Evolutionary conservation across 1,140 invertebrate genomes (phyloP), one percentile per base, ranked within the genome.

Genomic region (Brachionus koreanus): DNA sequence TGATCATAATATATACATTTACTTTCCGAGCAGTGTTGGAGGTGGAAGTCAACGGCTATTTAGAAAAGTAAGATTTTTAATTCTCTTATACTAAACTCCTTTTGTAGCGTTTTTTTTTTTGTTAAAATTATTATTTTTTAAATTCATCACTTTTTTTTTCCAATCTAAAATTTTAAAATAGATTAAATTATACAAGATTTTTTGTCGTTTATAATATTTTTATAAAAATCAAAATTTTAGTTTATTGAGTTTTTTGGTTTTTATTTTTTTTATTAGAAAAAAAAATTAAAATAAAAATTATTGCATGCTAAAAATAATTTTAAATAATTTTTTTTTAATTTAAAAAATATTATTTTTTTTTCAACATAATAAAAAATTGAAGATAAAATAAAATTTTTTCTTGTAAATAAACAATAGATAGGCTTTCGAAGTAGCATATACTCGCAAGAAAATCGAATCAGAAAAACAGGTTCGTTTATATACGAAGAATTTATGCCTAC

Each of bases 401-500:
- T 29, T 29, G 29, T 29, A 2, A 29, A 2, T 3, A 29, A 29
- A 29, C 29, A 29, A 12, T 39, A 69, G 65, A 98, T 99, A 88
- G 97, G 96, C 72, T 97, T 95, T 87, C 91, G 97, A 69, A 98
- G 96, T 87, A 98, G 95, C 88, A 96, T 98, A 49, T 99, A 99
- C 88, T 98, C 95, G 1, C 94, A 95, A 9, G 95, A 98, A 88
- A 98, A 95, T 63, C 91, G 95, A 84, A 95, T 99, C 13, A 91
- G 98, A 35, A 97, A 96, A 89, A 95, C 94, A 19, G 97, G 98
- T 16, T 98, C 96, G 9, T 99, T 95, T 89, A 98, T 99, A 86
- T 99, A 99, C 88, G 98, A 99, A 92, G 97, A 99, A 89, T 99
- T 99, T 88, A 99, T 99, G 96, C 97, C 97, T 1, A 99, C 98